Percentiles rank a stretch among this genome's conserved stretches.
These are phyloP conservation scores for Grammomys dolichurus DNA, from an alignment of 2,113 vertebrate species.

Conservation along the genomic window DNA sequence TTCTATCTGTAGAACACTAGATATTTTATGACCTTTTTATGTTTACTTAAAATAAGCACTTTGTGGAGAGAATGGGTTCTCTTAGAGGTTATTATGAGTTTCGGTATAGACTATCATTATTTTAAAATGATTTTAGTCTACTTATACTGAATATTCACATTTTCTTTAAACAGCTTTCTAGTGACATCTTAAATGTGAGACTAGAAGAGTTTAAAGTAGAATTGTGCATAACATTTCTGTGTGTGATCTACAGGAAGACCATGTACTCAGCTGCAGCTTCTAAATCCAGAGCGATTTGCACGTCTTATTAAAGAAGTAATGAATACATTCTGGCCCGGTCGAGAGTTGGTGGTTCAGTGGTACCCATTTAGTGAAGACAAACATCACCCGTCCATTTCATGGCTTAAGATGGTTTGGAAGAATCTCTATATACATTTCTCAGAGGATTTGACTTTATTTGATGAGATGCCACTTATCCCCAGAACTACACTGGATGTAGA, in stretches of 20 bases:
- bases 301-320: slow-evolving; percentile 97
- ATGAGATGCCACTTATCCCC: slow-evolving; percentile 98
- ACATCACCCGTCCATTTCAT: slow-evolving; percentile 93
- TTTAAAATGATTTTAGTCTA: not conserved
- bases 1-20: slow-evolving; percentile 10
- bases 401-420: slow-evolving; percentile 98
- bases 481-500: slow-evolving; percentile 90
- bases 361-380: slow-evolving; percentile 91
- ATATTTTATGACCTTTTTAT: not conserved
- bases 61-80: slow-evolving; percentile 48
- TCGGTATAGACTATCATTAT: not conserved
- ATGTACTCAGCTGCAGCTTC: slow-evolving; percentile 95
- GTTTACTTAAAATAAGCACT: slow-evolving; percentile 64
- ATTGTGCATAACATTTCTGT: slow-evolving; percentile 61
- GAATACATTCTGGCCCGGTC: slow-evolving; percentile 91
- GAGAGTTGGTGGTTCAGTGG: slow-evolving; percentile 96
- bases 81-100: not conserved
- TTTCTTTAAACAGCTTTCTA: slow-evolving; percentile 37
- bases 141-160: not conserved
- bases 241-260: slow-evolving; percentile 92
- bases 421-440: slow-evolving; percentile 97
- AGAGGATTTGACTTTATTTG: slow-evolving; percentile 94
- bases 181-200: not conserved
- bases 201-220: not conserved
- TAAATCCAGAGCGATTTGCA: slow-evolving; percentile 95